Evolutionary conservation across 2,888 invertebrate species (phyloP).

Genomic region (Eurois occulta): DNA sequence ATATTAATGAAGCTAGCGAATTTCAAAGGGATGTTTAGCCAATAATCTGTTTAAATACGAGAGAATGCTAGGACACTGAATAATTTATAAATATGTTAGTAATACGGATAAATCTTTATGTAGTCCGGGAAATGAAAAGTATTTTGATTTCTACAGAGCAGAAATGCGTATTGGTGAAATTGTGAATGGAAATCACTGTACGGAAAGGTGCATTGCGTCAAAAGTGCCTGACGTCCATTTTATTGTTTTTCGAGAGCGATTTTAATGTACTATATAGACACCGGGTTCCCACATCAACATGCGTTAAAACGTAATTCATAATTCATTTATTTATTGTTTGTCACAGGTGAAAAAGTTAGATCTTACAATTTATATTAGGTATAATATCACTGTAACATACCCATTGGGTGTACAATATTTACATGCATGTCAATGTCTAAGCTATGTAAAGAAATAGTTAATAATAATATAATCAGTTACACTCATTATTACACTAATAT

Average conservation of each 20-base stretch:
- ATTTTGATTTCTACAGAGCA: neutral
- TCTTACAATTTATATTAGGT: too few relatives aligned
- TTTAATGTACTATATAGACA: neutral
- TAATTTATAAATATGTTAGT: conserved; percentile 22
- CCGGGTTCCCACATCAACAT: neutral
- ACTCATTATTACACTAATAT: too few relatives aligned
- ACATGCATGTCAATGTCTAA: too few relatives aligned
- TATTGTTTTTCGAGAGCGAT: neutral
- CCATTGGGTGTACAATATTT: too few relatives aligned
- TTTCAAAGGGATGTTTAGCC: conserved; percentile 40
- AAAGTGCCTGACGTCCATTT: neutral
- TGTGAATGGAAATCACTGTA: neutral
- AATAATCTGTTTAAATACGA: conserved; percentile 49
- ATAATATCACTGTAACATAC: too few relatives aligned
- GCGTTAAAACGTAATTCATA: too few relatives aligned
- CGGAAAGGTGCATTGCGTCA: neutral
- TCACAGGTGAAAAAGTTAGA: too few relatives aligned
- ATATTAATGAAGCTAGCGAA: conserved; percentile 54
- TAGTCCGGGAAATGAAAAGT: neutral
- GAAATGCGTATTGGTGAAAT: neutral
- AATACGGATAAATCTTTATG: neutral
- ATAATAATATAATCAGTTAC: too few relatives aligned
- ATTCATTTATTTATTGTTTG: too few relatives aligned
- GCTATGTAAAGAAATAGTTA: too few relatives aligned
- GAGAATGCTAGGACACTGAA: conserved; percentile 25